Percentiles rank a stretch among this genome's conserved stretches.
These are phyloP conservation scores for Tamias sibiricus DNA, from an alignment of 2,113 vertebrate species.

Conservation along the genomic window DNA sequence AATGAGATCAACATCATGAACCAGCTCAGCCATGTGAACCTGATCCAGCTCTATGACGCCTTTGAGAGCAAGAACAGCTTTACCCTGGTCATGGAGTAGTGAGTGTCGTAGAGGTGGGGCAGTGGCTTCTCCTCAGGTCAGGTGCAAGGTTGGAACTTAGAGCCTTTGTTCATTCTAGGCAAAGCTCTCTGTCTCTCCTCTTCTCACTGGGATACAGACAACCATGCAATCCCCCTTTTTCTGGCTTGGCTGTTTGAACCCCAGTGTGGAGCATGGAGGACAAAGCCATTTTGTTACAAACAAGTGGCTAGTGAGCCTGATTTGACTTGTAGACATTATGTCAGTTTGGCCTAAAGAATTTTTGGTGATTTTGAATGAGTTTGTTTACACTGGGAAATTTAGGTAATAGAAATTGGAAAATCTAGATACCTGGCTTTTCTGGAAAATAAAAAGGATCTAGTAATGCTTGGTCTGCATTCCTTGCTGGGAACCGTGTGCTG, in stretches of 20 bases:
- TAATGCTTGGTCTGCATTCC: not conserved
- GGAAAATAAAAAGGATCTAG: not conserved
- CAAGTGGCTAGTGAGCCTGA: not conserved
- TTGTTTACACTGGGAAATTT: not conserved
- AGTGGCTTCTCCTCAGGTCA: not conserved
- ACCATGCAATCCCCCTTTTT: not conserved
- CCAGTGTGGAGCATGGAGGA: not conserved
- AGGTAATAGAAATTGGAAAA: not conserved
- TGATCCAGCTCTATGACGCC: slow-evolving; percentile 96
- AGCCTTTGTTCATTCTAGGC: accelerated
- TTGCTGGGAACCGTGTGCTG: not conserved
- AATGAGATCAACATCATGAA: slow-evolving; percentile 96
- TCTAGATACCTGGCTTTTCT: not conserved
- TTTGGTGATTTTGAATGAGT: not conserved
- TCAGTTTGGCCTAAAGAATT: not conserved
- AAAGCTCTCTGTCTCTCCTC: not conserved
- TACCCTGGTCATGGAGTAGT: slow-evolving; percentile 95
- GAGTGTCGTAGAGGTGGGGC: slow-evolving; percentile 78
- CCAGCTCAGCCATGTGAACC: slow-evolving; percentile 92
- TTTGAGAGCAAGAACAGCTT: slow-evolving; percentile 92
- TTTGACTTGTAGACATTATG: not conserved
- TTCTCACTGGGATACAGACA: not conserved
- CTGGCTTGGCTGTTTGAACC: not conserved
- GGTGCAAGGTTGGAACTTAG: not conserved
- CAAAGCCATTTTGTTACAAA: not conserved